Percentiles rank a stretch among this genome's conserved stretches.
These are phyloP conservation scores for Aplocera efformata DNA, from an alignment of 2,888 invertebrate genomes.

Conservation along the genomic window DNA sequence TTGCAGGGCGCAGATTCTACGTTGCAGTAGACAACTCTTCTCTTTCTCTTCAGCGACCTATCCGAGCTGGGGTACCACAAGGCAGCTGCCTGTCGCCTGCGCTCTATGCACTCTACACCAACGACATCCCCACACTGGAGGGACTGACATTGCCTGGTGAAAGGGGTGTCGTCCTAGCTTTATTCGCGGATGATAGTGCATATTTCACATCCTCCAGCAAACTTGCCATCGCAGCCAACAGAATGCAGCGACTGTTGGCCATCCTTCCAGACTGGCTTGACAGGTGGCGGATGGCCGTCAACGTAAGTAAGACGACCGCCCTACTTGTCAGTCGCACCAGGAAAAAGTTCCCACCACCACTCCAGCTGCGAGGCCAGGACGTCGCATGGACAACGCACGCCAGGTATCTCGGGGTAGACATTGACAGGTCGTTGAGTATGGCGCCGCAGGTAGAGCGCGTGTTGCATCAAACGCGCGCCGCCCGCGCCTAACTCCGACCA, in stretches of 20 bases:
- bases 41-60: too few species aligned
- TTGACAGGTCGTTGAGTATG: conserved; percentile 22
- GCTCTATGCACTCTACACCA: conserved; percentile 22
- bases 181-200: conserved; percentile 9
- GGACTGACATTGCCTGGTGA: neutral
- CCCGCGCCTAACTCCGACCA: conserved; percentile 14
- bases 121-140: conserved; percentile 23
- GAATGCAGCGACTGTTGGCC: conserved; percentile 16
- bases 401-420: conserved; percentile 25
- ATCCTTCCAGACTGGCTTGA: conserved; percentile 22
- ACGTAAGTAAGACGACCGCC: conserved; percentile 24
- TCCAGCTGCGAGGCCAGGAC: neutral
- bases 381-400: neutral
- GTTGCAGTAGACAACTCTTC: too few species aligned
- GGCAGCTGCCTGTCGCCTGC: conserved; percentile 20
- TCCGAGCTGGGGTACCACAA: conserved; percentile 3
- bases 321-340: too few species aligned
- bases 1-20: too few species aligned
- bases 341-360: neutral
- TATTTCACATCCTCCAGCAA: neutral
- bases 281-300: conserved; percentile 22
- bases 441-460: conserved; percentile 11
- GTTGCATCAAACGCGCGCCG: conserved; percentile 2
- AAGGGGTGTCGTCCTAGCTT: conserved; percentile 2
- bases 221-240: neutral